Base-by-base conservation (phyloP, 30 jellyfish, hydroid and myxozoan species). In the Rhopilema esculentum region DNA sequence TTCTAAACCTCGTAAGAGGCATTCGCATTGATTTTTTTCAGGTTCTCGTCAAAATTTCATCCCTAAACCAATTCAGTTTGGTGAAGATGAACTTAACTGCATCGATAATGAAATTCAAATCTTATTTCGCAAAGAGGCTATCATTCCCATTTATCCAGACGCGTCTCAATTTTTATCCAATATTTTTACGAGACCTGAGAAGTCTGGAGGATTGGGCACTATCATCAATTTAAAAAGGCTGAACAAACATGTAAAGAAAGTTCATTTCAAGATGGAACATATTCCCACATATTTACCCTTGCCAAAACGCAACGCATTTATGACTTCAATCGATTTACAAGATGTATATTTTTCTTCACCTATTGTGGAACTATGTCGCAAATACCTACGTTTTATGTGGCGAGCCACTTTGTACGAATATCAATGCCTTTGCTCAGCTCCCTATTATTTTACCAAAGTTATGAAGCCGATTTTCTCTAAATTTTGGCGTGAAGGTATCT, bases 381-480 rank as follows among this genome's bases (percentile, higher is more conserved):
- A 15, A 25, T 69, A 69, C 62, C 80, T 69, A 8, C 80, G 22
- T 15, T 69, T 69, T 21, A 19, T 30, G 65, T 69, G 80, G 80
- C 6, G 21, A 21, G 61, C 24, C 61, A 12, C 12, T 8, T 8
- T 69, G 22, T 69, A 69, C 28, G 80, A 69, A 69, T 69, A 19
- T 69, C 80, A 69, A 24, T 69, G 80, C 80, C 28, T 69, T 17
- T 24, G 80, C 28, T 30, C 28, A 24, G 80, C 80, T 15, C 80
- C 80, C 20, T 27, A 22, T 27, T 69, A 69, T 19, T 69, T 69
- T 30, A 69, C 80, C 16, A 69, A 69, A 69, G 80, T 27, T 64
- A n/a, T n/a, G n/a, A n/a, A n/a, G n/a, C n/a, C n/a, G n/a, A n/a
- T n/a, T n/a, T n/a, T n/a, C n/a, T n/a, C 24, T 69, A 57, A 69